Evolutionary conservation across 2,888 invertebrate species (phyloP), one percentile per base, ranked within the genome.

Genomic region (Pocota personata): DNA sequence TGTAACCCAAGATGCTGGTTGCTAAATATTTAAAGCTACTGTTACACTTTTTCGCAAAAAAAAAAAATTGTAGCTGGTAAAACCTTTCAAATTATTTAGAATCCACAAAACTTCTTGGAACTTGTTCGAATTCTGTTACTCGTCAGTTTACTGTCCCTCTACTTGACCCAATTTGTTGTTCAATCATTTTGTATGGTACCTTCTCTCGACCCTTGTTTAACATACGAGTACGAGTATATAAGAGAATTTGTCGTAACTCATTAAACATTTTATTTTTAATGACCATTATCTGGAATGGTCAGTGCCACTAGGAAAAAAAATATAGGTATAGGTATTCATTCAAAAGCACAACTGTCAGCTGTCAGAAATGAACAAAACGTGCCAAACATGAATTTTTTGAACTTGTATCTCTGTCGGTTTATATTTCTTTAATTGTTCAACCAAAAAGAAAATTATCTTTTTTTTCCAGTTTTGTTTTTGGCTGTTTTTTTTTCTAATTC

Each of bases 1-100:
- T 62, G 77, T 82, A 77, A 77, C 60, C 21, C 72, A 60, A 78
- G 40, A 67, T 58, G 60, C 55, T 69, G 24, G 60, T 80, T 80
- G 58, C 66, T 40, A 80, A 73, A 79, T 50, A 27, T n/a, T 16
- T 46, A 66, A 50, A 58, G 73, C 66, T 75, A 67, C 67, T 75
- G 66, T 73, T 67, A 80, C 66, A 67, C 40, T 43, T 52, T 66
- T 66, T 75, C 37, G 71, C 48, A 58, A 52, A 35, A 21, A 16
- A 8, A 16, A 7, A 27, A 24, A 1, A 6, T 12, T 12, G 5
- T 3, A 1, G n/a, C 14, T 8, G 50, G 16, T 30, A 66, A 75
- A 50, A 64, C 24, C 16, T 7, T 19, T 19, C 21, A 40, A 55
- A 40, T 40, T 75, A 82, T 37, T 48, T 21, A 24, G 69, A 58